Evolutionary conservation across 2,888 invertebrate genomes (phyloP), one percentile per base, ranked within the genome.

Genomic region (Smittia sp.): DNA sequence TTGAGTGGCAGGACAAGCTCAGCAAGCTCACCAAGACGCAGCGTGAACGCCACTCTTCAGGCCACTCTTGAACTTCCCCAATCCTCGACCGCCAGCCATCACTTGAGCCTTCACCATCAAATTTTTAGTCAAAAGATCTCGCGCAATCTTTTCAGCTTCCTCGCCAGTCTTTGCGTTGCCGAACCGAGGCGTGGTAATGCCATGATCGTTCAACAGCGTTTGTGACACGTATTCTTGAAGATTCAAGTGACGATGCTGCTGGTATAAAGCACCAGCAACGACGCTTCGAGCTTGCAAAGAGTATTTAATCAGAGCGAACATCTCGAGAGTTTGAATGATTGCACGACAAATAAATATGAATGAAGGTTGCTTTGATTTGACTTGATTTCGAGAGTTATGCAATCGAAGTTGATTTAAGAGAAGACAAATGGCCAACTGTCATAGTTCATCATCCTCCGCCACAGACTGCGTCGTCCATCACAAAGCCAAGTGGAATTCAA

Each of bases 101-200:
- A 88, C 88, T 84, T 92, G 92, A 13, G 92, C 92, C 80, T 92
- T 92, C 74, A 92, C 84, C 38, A 91, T 91, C 75, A 92, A 86
- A 79, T 92, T 91, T 79, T 90, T 88, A 74, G 88, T 85, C 75
- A 89, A 88, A 54, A 92, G 84, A 52, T 88, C 86, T 74, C 85
- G 82, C 7, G 94, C 93, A 78, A 89, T 88, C 81, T 90, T 86
- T 22, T 85, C 84, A 27, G 91, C 93, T 82, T 94, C 93, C 52
- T 89, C 87, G 75, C 88, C 85, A 75, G 89, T 89, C 80, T 87
- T 89, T 52, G 94, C 94, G 27, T 95, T 90, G 76, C 90, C 89
- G 83, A 94, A 94, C 87, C 90, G 76, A 15, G 70, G 70, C 24
- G 70, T 70, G 13, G 18, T 58, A 1, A 70, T 70, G 4, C 27